Evolutionary conservation across 1,140 invertebrate species (phyloP), one percentile per base, ranked within the genome.

Genomic region (Radopholus similis): DNA sequence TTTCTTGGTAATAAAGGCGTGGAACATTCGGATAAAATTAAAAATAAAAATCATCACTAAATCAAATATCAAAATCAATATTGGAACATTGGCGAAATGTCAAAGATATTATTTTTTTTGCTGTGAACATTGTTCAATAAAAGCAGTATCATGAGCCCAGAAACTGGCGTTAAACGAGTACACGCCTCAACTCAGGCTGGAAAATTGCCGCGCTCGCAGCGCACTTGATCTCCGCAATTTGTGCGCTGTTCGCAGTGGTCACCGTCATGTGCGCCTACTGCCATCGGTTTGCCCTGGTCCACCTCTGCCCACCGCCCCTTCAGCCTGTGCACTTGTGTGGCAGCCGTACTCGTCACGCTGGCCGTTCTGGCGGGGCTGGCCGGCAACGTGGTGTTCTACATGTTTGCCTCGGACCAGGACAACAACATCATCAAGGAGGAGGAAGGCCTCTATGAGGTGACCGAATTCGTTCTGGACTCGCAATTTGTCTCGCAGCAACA

Each of bases 371-470:
- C 81, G 9, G 42, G 68, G 2, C 37, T 73, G 1, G 49, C 67
- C 40, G 78, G 78, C 2, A 70, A 70, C 35, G 56, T 66, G 2
- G 51, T 81, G 8, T 81, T 81, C 54, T 81, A 73, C 42, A 67
- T 72, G 47, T 81, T 70, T 42, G 81, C 78, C 6, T 75, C 64
- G 47, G 74, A 82, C 59, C 78, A 81, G 40, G 77, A 81, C 63
- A 81, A 82, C 49, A 81, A 81, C 54, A 70, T 81, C 13, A 74
- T 81, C 21, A 76, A 77, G 64, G 75, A 81, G 59, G 78, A 81
- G 40, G 79, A 81, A 26, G 81, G 77, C 18, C 73, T 74, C 26
- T 81, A 81, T 53, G 72, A 80, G 66, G 76, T 77, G 30, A 47
- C 18, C 44, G 2, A 49, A 49, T 21, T 21, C 9, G n/a, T 13